These are phyloP conservation scores for Otus sunia DNA, from an alignment of 2,113 vertebrate species.

Conservation along the genomic window DNA sequence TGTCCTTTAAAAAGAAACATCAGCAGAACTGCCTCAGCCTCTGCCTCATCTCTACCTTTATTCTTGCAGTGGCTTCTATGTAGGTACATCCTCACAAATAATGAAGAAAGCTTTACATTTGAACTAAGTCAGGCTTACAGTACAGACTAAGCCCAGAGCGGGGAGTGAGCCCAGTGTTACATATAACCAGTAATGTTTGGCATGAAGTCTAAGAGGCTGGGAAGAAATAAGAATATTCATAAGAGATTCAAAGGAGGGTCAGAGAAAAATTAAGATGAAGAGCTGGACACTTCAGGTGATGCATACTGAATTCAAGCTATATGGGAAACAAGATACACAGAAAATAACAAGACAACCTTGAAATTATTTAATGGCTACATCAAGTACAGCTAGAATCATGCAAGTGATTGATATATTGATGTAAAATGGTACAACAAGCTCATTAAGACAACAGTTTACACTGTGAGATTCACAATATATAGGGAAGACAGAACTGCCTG, in stretches of 20 bases:
- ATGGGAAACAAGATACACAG: neutral
- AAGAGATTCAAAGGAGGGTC: neutral
- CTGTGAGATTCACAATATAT: neutral
- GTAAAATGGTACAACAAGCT: neutral
- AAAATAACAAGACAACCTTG: neutral
- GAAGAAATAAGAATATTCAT: neutral
- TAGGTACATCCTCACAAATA: neutral
- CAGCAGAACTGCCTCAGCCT: neutral
- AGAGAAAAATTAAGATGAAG: neutral
- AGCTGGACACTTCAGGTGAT: neutral
- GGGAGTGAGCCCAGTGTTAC: neutral
- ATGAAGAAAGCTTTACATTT: neutral
- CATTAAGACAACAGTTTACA: neutral
- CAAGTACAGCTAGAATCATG: neutral
- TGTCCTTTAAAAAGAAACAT: neutral
- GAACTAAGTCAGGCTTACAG: neutral
- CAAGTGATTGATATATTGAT: neutral
- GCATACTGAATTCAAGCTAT: neutral
- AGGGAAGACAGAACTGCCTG: neutral
- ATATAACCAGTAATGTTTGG: neutral
- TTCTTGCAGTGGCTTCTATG: neutral
- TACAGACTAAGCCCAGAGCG: neutral
- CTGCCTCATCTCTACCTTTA: neutral
- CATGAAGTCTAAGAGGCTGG: neutral
- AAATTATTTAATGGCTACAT: neutral